phyloP scores from a whole-genome alignment of 2,888 invertebrate species.

The Agrotis segetum region DNA sequence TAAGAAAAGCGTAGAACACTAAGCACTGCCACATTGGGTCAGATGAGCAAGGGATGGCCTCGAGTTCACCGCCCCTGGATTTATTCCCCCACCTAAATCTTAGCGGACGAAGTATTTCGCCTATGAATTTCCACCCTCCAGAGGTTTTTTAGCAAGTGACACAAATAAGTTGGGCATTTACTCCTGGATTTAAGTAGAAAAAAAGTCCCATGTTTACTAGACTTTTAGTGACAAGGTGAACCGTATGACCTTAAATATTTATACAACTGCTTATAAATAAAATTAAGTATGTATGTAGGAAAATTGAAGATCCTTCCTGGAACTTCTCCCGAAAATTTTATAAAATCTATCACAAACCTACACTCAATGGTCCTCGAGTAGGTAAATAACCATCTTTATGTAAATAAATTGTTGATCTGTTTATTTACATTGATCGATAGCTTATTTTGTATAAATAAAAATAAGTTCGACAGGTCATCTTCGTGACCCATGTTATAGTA shows the following conservation, averaged over 20 bases:
- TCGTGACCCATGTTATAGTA: background rate
- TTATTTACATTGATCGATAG: conserved; percentile 42
- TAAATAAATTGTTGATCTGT: conserved; percentile 27
- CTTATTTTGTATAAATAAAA: background rate
- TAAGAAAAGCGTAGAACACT: too few species aligned
- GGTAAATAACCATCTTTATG: conserved; percentile 40
- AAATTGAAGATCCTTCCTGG: background rate
- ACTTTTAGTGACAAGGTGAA: background rate
- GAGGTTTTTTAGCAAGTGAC: too few species aligned
- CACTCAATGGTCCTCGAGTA: conserved; percentile 22
- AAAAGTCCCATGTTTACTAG: too few species aligned
- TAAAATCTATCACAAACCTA: conserved; percentile 9
- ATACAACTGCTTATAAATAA: background rate
- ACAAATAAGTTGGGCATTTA: too few species aligned
- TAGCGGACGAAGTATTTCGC: too few species aligned
- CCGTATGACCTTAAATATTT: conserved; percentile 1
- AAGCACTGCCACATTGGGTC: too few species aligned
- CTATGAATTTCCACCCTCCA: too few species aligned
- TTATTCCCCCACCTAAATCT: too few species aligned
- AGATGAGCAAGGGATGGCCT: too few species aligned
- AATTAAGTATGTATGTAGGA: background rate
- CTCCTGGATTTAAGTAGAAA: too few species aligned
- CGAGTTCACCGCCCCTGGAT: too few species aligned
- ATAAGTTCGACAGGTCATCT: too few species aligned
- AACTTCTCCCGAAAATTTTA: conserved; percentile 12